Conservation (phyloP, 1,140 invertebrate genomes). For the Helicoverpa zea region DNA sequence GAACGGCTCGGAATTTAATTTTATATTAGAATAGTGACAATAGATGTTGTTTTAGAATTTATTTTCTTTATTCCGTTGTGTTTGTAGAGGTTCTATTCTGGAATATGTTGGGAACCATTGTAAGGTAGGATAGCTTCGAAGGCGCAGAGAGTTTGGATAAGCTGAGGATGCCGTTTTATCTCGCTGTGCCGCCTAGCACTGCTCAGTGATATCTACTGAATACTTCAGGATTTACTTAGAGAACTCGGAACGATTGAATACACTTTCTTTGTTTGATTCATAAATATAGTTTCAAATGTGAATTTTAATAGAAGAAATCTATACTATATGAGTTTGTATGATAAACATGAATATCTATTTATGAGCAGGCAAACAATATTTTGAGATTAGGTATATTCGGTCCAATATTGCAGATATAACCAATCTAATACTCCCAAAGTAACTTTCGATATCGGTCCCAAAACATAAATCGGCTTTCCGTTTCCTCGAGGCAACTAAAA, state of each 20-base stretch:
- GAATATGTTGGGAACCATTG: constrained; percentile 67
- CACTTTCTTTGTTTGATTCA: background rate
- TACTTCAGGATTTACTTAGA: constrained; percentile 1
- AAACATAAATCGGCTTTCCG: constrained; percentile 12
- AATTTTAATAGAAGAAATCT: too few relatives aligned
- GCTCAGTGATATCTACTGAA: background rate
- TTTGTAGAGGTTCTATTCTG: background rate
- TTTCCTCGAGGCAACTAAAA: constrained; percentile 32
- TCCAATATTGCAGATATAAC: background rate
- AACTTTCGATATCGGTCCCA: constrained; percentile 17
- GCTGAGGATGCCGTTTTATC: constrained; percentile 69
- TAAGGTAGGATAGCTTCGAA: constrained; percentile 48
- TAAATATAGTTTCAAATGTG: background rate
- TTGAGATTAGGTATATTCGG: background rate
- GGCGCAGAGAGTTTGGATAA: constrained; percentile 63
- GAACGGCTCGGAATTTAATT: constrained; percentile 39
- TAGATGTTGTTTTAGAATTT: constrained; percentile 26
- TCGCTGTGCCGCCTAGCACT: constrained; percentile 44
- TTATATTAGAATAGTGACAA: constrained; percentile 45
- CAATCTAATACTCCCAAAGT: background rate
- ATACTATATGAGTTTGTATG: too few relatives aligned
- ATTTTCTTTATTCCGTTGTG: background rate
- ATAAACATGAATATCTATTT: too few relatives aligned
- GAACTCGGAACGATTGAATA: constrained; percentile 15
- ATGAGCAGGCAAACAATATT: too few relatives aligned